Evolutionary conservation across 2,888 invertebrate species (phyloP).

Genomic region (Amiota minor): DNA sequence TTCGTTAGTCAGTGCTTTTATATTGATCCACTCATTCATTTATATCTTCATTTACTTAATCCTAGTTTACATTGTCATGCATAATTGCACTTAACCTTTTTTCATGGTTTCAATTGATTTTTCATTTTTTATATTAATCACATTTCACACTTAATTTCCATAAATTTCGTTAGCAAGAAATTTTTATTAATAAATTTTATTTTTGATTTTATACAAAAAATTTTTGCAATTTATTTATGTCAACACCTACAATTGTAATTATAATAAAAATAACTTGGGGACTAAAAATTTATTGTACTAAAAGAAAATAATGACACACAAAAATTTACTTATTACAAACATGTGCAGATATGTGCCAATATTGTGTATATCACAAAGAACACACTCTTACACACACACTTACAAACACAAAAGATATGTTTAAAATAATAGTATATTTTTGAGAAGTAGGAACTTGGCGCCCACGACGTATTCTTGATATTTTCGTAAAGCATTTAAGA

Average conservation of each 20-base stretch:
- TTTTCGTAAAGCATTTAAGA: slow-evolving; percentile 2
- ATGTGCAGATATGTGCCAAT: neutral
- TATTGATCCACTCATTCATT: neutral
- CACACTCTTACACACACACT: no score
- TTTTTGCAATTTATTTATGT: no score
- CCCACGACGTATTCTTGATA: slow-evolving; percentile 5
- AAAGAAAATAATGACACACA: no score
- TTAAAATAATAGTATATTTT: no score
- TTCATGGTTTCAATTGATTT: slow-evolving; percentile 43
- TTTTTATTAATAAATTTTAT: no score
- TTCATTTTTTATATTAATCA: slow-evolving; percentile 63
- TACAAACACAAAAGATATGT: no score
- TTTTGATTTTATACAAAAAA: no score
- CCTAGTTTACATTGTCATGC: slow-evolving; percentile 20
- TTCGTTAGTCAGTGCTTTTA: neutral
- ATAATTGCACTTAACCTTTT: slow-evolving; percentile 24
- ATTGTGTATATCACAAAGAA: no score
- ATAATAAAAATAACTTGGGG: no score
- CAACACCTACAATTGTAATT: no score
- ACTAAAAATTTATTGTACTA: no score
- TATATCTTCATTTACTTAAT: slow-evolving; percentile 4
- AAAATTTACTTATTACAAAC: neutral
- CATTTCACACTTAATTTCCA: slow-evolving; percentile 67
- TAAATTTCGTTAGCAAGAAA: slow-evolving; percentile 13
- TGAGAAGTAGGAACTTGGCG: slow-evolving; percentile 4